phyloP scores from a whole-genome alignment of 2,888 invertebrate species.

The Lepas anatifera region DNA sequence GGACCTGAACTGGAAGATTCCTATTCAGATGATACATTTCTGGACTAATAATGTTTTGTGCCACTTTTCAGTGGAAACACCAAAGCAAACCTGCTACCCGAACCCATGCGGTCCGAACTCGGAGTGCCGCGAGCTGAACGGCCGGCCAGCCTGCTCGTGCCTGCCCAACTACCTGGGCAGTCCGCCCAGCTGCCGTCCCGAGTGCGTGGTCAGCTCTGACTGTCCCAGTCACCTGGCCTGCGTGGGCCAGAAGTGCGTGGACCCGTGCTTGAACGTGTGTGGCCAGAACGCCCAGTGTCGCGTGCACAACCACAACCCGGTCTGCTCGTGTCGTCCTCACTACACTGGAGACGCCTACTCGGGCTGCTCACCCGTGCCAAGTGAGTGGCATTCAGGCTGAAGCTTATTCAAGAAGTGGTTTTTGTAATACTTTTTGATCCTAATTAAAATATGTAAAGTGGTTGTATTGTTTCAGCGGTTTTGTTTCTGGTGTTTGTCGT shows the following conservation, averaged over 20 bases:
- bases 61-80: conserved; percentile 1
- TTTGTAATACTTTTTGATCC: too few relatives aligned
- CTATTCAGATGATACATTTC: too few relatives aligned
- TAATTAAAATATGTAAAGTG: too few relatives aligned
- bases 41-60: too few relatives aligned
- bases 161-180: conserved; percentile 24
- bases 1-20: too few relatives aligned
- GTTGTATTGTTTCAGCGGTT: too few relatives aligned
- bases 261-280: conserved; percentile 46
- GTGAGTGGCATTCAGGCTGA: background rate
- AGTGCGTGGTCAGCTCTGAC: conserved; percentile 58
- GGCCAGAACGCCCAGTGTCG: conserved; percentile 53
- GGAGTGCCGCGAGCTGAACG: conserved; percentile 42
- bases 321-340: conserved; percentile 56
- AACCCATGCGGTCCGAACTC: conserved; percentile 68
- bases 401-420: too few relatives aligned
- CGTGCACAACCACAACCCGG: conserved; percentile 53
- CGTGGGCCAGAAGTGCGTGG: conserved; percentile 47
- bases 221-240: conserved; percentile 58
- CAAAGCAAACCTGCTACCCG: conserved; percentile 42
- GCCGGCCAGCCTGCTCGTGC: conserved; percentile 49
- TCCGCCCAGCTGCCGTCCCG: conserved; percentile 51
- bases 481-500: too few relatives aligned
- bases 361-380: conserved; percentile 46
- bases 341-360: conserved; percentile 64